A percentile compares a stretch with the other conserved stretches of the same genome.
These are phyloP conservation scores for Nyctibius bracteatus DNA, from an alignment of 2,113 vertebrate genomes.

Conservation along the genomic window DNA sequence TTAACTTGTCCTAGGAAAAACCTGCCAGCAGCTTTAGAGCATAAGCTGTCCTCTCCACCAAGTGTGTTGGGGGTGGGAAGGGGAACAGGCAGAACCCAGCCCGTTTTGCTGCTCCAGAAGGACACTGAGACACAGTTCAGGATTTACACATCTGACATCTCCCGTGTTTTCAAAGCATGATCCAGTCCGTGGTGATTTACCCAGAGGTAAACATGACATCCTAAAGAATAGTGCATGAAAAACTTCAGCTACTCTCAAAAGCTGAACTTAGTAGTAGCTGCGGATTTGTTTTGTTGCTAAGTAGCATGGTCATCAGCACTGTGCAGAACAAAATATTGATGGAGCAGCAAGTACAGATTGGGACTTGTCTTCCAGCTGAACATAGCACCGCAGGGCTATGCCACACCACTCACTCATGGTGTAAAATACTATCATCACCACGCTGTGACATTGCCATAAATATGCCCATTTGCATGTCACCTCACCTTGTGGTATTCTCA, in stretches of 20 bases:
- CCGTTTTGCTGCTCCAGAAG: neutral
- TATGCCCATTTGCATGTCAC: neutral
- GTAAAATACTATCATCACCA: neutral
- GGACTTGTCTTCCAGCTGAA: neutral
- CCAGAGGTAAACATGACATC: neutral
- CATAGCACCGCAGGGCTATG: neutral
- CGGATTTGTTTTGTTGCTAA: neutral
- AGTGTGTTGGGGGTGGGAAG: fast-evolving
- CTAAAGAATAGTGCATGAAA: neutral
- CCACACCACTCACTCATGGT: neutral
- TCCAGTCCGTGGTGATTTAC: neutral
- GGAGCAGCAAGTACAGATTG: neutral
- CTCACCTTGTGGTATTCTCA: neutral
- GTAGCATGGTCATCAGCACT: neutral
- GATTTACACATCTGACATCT: neutral
- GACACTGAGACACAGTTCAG: neutral
- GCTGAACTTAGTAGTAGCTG: neutral
- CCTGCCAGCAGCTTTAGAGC: neutral
- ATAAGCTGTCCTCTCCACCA: neutral
- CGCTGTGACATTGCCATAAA: neutral
- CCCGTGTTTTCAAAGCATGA: neutral
- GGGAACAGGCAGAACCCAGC: neutral
- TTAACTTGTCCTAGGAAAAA: neutral
- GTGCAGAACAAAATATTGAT: neutral
- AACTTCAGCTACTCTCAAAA: neutral